Percentiles rank a stretch among this genome's conserved stretches.
Evolutionary conservation across 2,113 vertebrate genomes (phyloP).

Genomic region (Porphyrio hochstetteri): DNA sequence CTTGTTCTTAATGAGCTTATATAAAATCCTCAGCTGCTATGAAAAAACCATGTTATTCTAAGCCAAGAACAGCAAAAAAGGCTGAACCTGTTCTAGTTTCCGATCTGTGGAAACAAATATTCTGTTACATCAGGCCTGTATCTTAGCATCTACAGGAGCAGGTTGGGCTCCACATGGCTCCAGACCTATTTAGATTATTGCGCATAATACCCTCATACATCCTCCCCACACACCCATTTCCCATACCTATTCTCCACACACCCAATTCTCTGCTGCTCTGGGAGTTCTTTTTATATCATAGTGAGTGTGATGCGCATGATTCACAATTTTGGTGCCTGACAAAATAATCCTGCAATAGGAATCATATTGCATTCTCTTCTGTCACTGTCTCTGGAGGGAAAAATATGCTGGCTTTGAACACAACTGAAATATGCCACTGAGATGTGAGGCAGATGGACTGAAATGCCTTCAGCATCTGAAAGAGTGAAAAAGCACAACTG

Average conservation of each 20-base stretch:
- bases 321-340: constrained; percentile 26
- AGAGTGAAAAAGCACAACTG: constrained; percentile 1
- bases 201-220: background rate
- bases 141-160: background rate
- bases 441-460: constrained; percentile 44
- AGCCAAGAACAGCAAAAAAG: background rate
- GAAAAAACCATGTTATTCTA: background rate
- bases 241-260: background rate
- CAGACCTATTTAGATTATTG: background rate
- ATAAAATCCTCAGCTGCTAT: background rate
- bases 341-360: constrained; percentile 14
- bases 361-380: background rate
- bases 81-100: background rate
- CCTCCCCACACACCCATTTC: background rate
- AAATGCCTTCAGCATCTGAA: constrained; percentile 55
- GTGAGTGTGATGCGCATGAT: background rate
- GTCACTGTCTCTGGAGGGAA: constrained; percentile 18
- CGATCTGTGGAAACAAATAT: background rate
- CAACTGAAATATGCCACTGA: constrained; percentile 38
- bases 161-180: background rate
- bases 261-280: background rate
- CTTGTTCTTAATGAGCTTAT: background rate
- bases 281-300: constrained; percentile 23
- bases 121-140: background rate
- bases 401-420: constrained; percentile 16